Evolutionary conservation across 2,797 vertebrate species (phyloP), one percentile per base, ranked within the genome.

Genomic region (Chrysocyon brachyurus): DNA sequence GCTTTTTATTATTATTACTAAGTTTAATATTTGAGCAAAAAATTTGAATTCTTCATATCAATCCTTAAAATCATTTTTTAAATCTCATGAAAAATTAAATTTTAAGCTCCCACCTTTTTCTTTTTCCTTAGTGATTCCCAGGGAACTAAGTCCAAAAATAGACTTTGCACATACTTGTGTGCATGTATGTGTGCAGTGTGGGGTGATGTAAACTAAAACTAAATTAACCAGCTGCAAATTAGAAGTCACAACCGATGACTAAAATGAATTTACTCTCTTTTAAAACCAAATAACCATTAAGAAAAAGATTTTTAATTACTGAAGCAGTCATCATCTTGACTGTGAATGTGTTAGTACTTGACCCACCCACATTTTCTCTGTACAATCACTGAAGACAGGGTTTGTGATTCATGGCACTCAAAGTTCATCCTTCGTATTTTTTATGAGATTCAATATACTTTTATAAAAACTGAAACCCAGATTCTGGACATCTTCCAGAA

Each of bases 401-500:
- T 90, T 96, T 64, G 75, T 36, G 12, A 92, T 82, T 90, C 46
- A 9, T 33, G 16, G 19, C 66, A 61, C n/a, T 95, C 56, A 87
- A 92, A 91, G 40, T 31, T 94, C 31, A 87, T 77, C 59, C 8
- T 26, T 40, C 12, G 2, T 72, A 28, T 73, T 92, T 97, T 73
- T 75, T 77, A 66, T 87, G 57, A 81, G 22, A 24, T 26, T 63
- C 24, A 28, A 94, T 70, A 54, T 49, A 26, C 78, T 84, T 87
- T 75, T 91, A 49, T 59, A 73, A 85, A 97, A 97, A 46, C 14
- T 88, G 49, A 92, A 87, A 75, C 4, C 24, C 66, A 79, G 17
- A 66, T 49, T 87, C 49, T 81, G 54, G 21, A 70, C 68, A 91
- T 63, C 57, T 73, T 95, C 22, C 63, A 89, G 66, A 73, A 81